Base-by-base conservation (phyloP, 2,113 vertebrate species). In the Poeciliopsis retropinna region DNA sequence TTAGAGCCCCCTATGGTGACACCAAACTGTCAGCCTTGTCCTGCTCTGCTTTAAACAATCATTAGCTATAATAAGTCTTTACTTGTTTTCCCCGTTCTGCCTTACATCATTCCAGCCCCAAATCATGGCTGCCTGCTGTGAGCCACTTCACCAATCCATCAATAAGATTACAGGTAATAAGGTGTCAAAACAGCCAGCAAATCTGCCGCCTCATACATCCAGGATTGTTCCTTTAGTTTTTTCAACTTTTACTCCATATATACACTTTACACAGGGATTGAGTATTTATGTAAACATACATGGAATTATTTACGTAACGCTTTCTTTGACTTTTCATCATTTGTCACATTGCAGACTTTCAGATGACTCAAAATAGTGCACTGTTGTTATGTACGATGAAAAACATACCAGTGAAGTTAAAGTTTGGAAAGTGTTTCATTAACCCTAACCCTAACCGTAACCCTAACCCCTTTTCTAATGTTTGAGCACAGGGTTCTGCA, bases 81-180 rank as follows among this genome's bases (percentile, higher is more conserved):
- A 76, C 87, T 82, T 84, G 86, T 89, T 91, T 88, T 90, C 85
- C 78, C 79, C 27, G 54, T 70, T 81, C 72, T 75, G 83, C 86
- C 89, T 92, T 93, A 91, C 91, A 91, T 94, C 88, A 92, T 91
- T 87, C 70, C 69, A 83, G 88, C 76, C 83, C 82, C 68, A 90
- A 84, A 86, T 81, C 57, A 70, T 76, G 30, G 75, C 85, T 85
- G 87, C 83, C 84, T 75, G 68, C 84, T 87, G 90, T 65, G 77
- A 90, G 90, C 87, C 85, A 79, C 86, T 79, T 88, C 91, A 85
- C 81, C 88, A 61, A 85, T 85, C 92, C 87, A 81, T 94, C 94
- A 94, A 82, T 88, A 85, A 94, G 93, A 95, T 95, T 92, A 94
- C 91, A 94, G 90, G 92, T 94, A 95, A 95, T 92, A 92, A 94